A percentile compares a stretch with the other conserved stretches of the same genome.
Evolutionary conservation across 2,113 vertebrate species (phyloP).

Genomic region (Vulpes vulpes): DNA sequence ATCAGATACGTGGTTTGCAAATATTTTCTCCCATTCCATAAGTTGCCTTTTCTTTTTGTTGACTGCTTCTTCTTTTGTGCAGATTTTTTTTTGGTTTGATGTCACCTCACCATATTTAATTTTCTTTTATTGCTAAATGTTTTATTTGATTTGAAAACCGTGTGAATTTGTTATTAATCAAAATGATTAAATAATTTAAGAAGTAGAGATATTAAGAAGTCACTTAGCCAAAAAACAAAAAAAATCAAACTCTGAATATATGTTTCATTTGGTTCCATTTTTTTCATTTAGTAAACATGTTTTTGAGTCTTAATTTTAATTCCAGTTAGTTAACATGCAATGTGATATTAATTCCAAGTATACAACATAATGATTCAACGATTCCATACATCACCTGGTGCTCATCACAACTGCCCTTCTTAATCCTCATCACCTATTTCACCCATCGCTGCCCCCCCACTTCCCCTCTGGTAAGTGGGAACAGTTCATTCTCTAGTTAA

Average conservation of each 20-base stretch:
- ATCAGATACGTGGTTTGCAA: background rate
- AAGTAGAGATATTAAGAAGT: background rate
- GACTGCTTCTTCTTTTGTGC: background rate
- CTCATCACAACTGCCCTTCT: background rate
- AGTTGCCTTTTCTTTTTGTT: background rate
- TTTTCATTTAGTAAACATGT: background rate
- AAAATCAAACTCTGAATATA: background rate
- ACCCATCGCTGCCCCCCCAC: background rate
- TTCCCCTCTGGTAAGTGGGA: background rate
- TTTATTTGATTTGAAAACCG: constrained; percentile 45
- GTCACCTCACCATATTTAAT: background rate
- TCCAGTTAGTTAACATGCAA: background rate
- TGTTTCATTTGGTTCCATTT: background rate
- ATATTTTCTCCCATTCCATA: background rate
- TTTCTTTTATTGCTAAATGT: background rate
- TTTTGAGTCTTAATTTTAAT: background rate
- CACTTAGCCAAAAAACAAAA: background rate
- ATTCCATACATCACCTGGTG: background rate
- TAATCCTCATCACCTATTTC: background rate
- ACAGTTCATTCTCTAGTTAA: background rate
- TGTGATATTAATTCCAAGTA: background rate
- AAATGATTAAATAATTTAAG: background rate
- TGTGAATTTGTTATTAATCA: background rate
- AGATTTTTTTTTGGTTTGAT: background rate
- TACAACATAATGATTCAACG: background rate